Evolutionary conservation across 2,113 vertebrate genomes (phyloP).

Genomic region (Pristiophorus japonicus): DNA sequence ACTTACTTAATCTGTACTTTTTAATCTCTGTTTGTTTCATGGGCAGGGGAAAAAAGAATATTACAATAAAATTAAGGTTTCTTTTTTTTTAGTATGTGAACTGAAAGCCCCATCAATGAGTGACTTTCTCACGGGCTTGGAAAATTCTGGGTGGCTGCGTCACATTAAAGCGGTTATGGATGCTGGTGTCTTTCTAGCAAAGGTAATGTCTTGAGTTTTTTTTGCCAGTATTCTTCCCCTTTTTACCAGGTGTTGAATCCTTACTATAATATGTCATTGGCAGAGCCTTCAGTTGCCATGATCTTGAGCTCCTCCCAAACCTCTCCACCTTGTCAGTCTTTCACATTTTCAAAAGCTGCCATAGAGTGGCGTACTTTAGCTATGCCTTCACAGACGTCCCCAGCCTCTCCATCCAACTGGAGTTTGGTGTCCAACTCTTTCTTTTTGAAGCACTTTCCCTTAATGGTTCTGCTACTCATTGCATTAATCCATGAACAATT

Average conservation of each 20-base stretch:
- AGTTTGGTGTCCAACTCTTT: background rate
- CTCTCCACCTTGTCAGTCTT: background rate
- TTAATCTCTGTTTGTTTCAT: background rate
- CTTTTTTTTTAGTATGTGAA: slow-evolving; percentile 58
- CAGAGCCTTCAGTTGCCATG: background rate
- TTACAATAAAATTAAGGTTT: background rate
- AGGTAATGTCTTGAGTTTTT: slow-evolving; percentile 57
- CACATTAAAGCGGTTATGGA: slow-evolving; percentile 77
- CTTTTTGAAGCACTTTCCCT: background rate
- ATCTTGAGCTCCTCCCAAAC: background rate
- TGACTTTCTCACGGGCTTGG: slow-evolving; percentile 68
- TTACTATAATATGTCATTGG: no score
- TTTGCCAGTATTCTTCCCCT: background rate
- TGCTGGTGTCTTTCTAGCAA: slow-evolving; percentile 65
- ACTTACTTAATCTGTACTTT: background rate
- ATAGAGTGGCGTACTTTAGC: background rate
- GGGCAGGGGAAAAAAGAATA: background rate
- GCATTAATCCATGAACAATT: background rate
- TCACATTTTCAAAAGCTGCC: background rate
- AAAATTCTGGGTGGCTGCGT: slow-evolving; percentile 71
- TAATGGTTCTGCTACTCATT: background rate
- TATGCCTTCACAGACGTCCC: background rate
- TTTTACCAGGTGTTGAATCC: background rate
- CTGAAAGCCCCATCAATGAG: slow-evolving; percentile 69
- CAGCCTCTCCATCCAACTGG: background rate